Evolutionary conservation across 2,113 vertebrate genomes (phyloP), one percentile per base, ranked within the genome.

Genomic region (Esox niger): DNA sequence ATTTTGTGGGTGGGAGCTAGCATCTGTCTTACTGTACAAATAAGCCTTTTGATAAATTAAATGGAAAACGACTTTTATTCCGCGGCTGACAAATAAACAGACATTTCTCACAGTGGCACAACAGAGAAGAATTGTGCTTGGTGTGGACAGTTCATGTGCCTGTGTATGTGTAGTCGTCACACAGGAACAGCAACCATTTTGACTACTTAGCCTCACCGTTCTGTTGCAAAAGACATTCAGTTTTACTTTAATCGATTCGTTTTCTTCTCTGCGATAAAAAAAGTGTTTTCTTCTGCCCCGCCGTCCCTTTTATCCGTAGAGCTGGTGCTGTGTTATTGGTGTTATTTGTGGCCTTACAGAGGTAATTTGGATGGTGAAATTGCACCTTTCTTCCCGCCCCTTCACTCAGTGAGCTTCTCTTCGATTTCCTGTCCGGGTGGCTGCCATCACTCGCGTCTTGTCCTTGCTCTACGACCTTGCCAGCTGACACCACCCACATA

Each of bases 301-400:
- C 0, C 2, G 8, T 13, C 10, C 33, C 68, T 60, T 46, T 27
- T 66, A 67, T 52, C 74, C 43, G 31, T 68, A 77, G 5, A 80
- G 62, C 73, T 69, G 35, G 62, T 81, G 79, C 81, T 9, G 69
- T 9, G 69, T 83, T 87, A 86, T 87, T 80, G 82, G 81, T 71
- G 82, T 85, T 81, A 84, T 87, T 83, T 90, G 88, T 89, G 88
- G 80, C 81, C 79, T 86, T 89, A 86, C 83, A 84, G 79, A 88
- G 89, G 88, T 90, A 88, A 90, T 89, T 89, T 90, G 88, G 84
- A 83, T 86, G 83, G 82, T 87, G 82, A 89, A 86, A 88, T 88
- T 86, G 80, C 84, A 83, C 86, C 81, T 86, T 88, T 69, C 85
- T 83, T 82, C 78, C 79, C 29, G 13, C 61, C 76, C 58, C 62